Evolutionary conservation across 2,113 vertebrate genomes (phyloP), one percentile per base, ranked within the genome.

Genomic region (Montifringilla adamsi): DNA sequence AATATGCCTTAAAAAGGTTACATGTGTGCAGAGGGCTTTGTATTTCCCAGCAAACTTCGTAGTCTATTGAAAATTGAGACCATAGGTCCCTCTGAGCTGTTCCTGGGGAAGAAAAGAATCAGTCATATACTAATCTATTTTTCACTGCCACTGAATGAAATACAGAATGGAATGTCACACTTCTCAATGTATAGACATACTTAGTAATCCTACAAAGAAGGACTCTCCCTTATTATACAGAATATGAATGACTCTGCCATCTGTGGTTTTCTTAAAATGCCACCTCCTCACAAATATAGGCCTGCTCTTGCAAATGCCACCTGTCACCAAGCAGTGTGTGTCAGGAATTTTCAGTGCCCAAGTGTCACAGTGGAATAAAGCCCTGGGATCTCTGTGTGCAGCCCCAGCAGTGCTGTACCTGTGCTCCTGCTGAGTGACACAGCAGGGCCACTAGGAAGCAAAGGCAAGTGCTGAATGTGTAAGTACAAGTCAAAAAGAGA

Each of bases 221-320:
- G 79, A 75, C 73, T 89, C 69, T 88, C 72, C 68, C 20, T 87
- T 92, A 90, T 86, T 85, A 37, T 92, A 75, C 73, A 20, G 86
- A 94, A 87, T 94, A 93, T 88, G 80, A 95, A 94, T 93, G 80
- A 90, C 73, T 95, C 70, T 84, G 44, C 95, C 94, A 96, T 96
- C 96, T 96, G 94, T 95, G 93, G 37, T 78, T 96, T 88, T 87
- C 94, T 92, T 86, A 89, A 95, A 96, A 93, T 93, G 94, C 83
- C 80, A 89, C 90, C 66, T 96, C 73, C 78, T 95, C 66, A 73
- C 26, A 67, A 72, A 86, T 74, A 87, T 66, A 92, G 76, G 59
- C 60, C 83, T 0, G 1, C 86, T 93, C 49, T 75, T 92, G 88
- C 76, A 96, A 97, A 94, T 93, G 76, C 73, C 94, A 93, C 95